Conservation (phyloP, 2,888 invertebrate species). For the Parnassius smintheus region DNA sequence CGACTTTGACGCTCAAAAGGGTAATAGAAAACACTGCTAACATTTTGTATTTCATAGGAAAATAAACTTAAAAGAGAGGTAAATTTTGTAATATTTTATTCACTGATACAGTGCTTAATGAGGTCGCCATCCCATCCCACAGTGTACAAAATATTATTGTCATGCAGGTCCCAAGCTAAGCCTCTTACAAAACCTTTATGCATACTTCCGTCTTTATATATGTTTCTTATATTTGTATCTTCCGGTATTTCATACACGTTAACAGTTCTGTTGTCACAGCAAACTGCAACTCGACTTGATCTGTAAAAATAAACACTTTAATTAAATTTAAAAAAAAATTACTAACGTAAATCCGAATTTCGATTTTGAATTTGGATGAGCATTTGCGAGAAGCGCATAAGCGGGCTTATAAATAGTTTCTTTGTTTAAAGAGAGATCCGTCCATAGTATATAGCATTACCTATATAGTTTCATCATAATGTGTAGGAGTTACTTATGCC, state of each 20-base stretch:
- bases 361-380: too few species aligned
- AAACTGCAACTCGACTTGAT: slow-evolving; percentile 58
- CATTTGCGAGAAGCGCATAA: too few species aligned
- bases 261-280: slow-evolving; percentile 71
- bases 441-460: too few species aligned
- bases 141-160: slow-evolving; percentile 63
- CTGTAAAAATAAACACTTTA: slow-evolving; percentile 43
- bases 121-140: slow-evolving; percentile 82
- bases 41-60: slow-evolving; percentile 23
- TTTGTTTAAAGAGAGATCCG: too few species aligned
- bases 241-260: slow-evolving; percentile 56
- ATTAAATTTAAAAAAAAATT: not conserved
- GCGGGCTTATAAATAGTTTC: too few species aligned
- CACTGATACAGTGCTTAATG: slow-evolving; percentile 54
- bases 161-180: slow-evolving; percentile 71
- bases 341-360: too few species aligned
- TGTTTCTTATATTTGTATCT: slow-evolving; percentile 40
- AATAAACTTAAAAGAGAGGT: slow-evolving; percentile 13
- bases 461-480: too few species aligned
- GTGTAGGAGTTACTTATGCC: too few species aligned
- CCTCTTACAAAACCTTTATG: slow-evolving; percentile 78
- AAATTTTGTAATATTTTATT: slow-evolving; percentile 22
- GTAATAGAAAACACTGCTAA: slow-evolving; percentile 2
- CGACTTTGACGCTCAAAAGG: too few species aligned
- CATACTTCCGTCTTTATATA: slow-evolving; percentile 57